Conservation (phyloP, 2,888 invertebrate species). For the Andricus curvator region DNA sequence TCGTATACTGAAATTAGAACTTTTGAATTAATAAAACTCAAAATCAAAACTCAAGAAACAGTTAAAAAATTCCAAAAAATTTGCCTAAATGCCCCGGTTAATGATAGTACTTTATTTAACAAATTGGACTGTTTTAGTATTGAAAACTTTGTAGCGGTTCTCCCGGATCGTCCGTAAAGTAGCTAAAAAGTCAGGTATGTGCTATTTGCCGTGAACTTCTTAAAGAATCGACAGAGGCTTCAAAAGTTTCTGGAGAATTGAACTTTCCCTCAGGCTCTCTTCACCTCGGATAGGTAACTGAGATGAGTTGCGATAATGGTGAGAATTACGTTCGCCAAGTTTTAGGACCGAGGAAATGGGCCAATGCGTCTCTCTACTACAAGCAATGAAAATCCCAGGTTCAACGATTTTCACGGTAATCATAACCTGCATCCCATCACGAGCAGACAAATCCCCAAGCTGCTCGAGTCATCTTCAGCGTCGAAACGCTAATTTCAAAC, state of each 20-base stretch:
- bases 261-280: constrained; percentile 12
- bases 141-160: background rate
- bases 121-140: background rate
- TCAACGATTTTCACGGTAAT: constrained; percentile 41
- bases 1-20: background rate
- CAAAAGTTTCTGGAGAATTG: constrained; percentile 4
- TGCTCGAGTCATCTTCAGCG: constrained; percentile 37
- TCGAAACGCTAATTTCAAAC: constrained; percentile 35
- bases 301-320: background rate
- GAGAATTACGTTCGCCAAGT: constrained; percentile 6
- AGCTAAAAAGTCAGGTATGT: background rate
- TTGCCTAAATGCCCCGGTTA: background rate
- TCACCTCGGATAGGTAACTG: constrained; percentile 6
- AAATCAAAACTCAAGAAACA: too few species aligned
- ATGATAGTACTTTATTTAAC: background rate
- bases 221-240: background rate
- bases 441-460: constrained; percentile 42
- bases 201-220: constrained; percentile 21
- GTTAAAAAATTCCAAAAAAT: background rate
- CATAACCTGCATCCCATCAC: constrained; percentile 40
- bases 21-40: too few species aligned
- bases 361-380: background rate
- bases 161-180: background rate
- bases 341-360: background rate
- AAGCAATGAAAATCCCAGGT: background rate